Evolutionary conservation across 1,140 invertebrate genomes (phyloP).

Genomic region (Ditylenchus dipsaci): DNA sequence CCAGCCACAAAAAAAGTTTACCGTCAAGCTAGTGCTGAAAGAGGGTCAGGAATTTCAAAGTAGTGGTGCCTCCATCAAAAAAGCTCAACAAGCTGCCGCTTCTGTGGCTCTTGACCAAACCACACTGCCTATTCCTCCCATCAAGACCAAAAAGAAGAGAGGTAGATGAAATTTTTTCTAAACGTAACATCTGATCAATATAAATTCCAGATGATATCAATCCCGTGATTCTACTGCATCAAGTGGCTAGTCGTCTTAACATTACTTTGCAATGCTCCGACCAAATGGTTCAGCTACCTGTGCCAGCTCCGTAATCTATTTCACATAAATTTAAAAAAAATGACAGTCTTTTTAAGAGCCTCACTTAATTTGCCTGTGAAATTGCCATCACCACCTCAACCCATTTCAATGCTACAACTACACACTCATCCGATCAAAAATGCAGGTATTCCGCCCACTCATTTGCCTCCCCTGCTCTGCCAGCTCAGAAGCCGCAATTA

Average conservation of each 20-base stretch:
- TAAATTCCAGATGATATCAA: slow-evolving; percentile 42
- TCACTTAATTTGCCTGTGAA: background rate
- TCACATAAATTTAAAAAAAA: too few species aligned
- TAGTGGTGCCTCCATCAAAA: slow-evolving; percentile 88
- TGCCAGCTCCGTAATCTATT: too few species aligned
- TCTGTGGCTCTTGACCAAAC: slow-evolving; percentile 77
- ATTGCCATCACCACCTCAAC: background rate
- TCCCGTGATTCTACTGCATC: slow-evolving; percentile 55
- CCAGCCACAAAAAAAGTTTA: slow-evolving; percentile 92
- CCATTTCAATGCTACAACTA: background rate
- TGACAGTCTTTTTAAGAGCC: too few species aligned
- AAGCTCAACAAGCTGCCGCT: slow-evolving; percentile 91
- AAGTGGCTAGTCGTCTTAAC: slow-evolving; percentile 36
- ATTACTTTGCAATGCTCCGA: slow-evolving; percentile 28
- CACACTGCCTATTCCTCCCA: slow-evolving; percentile 75
- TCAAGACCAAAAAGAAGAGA: slow-evolving; percentile 21
- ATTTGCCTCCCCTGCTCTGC: too few species aligned
- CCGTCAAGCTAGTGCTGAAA: slow-evolving; percentile 84
- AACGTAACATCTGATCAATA: too few species aligned
- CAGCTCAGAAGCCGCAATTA: too few species aligned
- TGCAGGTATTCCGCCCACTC: too few species aligned
- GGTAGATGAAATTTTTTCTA: slow-evolving; percentile 3
- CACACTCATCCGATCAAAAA: too few species aligned
- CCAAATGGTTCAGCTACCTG: background rate
- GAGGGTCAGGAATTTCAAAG: slow-evolving; percentile 78